These are phyloP conservation scores for Cyclura pinguis DNA, from an alignment of 2,797 vertebrate genomes.

Conservation along the genomic window DNA sequence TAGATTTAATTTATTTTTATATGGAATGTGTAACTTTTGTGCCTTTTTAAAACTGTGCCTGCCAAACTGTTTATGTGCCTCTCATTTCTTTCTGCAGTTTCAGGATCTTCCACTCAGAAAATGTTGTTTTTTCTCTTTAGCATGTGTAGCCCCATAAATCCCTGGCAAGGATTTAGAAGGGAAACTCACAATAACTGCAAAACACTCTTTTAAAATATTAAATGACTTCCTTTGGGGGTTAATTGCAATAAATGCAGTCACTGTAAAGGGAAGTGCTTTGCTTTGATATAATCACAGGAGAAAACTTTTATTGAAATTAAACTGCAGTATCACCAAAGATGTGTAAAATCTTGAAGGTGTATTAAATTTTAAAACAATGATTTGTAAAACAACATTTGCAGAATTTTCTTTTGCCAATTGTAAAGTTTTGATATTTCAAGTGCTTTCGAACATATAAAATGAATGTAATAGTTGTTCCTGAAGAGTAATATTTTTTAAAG, in stretches of 20 bases:
- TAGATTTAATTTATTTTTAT: constrained; percentile 86
- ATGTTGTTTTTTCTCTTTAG: constrained; percentile 62
- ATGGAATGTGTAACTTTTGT: constrained; percentile 85
- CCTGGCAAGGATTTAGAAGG: constrained; percentile 29
- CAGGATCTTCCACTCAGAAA: constrained; percentile 76
- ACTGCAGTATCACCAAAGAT: constrained; percentile 69
- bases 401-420: constrained; percentile 61
- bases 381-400: constrained; percentile 59
- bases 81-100: constrained; percentile 77
- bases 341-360: constrained; percentile 63
- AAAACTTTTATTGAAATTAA: constrained; percentile 40
- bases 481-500: constrained; percentile 58
- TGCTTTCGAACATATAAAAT: constrained; percentile 62
- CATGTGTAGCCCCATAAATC: constrained; percentile 55
- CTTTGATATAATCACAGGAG: constrained; percentile 45
- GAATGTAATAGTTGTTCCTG: constrained; percentile 66
- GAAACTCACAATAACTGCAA: constrained; percentile 73
- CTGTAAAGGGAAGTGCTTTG: constrained; percentile 67
- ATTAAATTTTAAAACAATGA: constrained; percentile 49
- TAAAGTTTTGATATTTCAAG: constrained; percentile 49
- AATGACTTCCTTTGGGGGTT: constrained; percentile 67
- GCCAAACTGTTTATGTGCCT: constrained; percentile 81
- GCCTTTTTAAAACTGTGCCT: constrained; percentile 87
- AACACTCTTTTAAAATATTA: constrained; percentile 61
- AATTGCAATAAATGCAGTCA: constrained; percentile 69